phyloP scores from a whole-genome alignment of 2,888 invertebrate species.

The Rapana venosa region DNA sequence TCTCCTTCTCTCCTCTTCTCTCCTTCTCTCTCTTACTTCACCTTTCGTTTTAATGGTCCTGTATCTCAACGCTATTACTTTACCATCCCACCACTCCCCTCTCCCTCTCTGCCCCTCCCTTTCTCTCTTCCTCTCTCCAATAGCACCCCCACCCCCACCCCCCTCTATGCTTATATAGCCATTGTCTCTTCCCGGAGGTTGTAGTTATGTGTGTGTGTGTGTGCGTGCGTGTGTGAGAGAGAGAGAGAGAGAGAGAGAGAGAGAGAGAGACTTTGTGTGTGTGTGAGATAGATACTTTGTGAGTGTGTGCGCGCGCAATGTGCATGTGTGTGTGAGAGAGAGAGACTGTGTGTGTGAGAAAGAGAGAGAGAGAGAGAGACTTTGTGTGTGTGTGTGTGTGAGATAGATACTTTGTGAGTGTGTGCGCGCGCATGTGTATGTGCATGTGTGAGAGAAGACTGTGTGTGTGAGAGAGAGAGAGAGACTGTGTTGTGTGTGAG shows the following conservation, averaged over 20 bases:
- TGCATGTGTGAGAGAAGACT: too few species aligned
- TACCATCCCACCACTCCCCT: background rate
- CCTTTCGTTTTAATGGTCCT: background rate
- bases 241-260: background rate
- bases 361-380: too few species aligned
- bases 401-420: too few species aligned
- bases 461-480: too few species aligned
- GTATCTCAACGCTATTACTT: background rate
- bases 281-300: background rate
- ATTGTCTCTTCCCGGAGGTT: background rate
- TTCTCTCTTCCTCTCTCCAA: background rate
- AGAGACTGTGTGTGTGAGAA: too few species aligned
- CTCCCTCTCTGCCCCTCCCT: background rate
- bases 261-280: background rate
- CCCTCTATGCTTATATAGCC: background rate
- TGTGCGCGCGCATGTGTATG: too few species aligned
- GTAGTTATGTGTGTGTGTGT: background rate
- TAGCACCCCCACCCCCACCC: background rate
- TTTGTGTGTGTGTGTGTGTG: too few species aligned
- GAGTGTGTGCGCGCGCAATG: too few species aligned
- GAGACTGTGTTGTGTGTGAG: too few species aligned
- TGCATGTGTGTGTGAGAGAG: too few species aligned
- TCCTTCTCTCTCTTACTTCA: background rate
- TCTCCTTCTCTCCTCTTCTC: background rate
- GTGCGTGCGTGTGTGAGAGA: background rate